phyloP scores from a whole-genome alignment of 2,113 vertebrate species.

The Chinchilla lanigera region DNA sequence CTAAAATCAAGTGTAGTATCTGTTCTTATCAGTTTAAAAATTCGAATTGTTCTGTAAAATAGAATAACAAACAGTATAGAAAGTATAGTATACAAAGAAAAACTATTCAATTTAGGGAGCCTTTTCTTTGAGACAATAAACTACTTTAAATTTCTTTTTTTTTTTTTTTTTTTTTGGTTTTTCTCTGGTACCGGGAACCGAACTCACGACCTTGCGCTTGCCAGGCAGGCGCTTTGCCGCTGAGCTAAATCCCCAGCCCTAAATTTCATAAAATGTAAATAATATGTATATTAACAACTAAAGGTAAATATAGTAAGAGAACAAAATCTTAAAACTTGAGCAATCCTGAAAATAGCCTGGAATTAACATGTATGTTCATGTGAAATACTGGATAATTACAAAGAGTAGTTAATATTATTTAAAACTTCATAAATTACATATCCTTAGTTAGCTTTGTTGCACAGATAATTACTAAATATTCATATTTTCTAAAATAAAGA shows the following conservation, averaged over 20 bases:
- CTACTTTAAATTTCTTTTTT: conserved; percentile 27
- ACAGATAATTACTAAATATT: conserved; percentile 59
- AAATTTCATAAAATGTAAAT: not conserved
- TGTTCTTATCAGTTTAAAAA: too few species aligned
- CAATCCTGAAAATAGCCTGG: conserved; percentile 53
- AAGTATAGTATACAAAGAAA: conserved; percentile 8
- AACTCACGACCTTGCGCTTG: too few species aligned
- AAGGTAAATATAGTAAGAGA: conserved; percentile 18
- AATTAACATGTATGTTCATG: not conserved
- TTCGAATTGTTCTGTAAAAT: not conserved
- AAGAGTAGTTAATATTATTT: not conserved
- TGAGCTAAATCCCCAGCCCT: too few species aligned
- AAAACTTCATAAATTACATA: conserved; percentile 44
- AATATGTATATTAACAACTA: not conserved
- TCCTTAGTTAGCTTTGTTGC: conserved; percentile 42
- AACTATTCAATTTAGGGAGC: conserved; percentile 23
- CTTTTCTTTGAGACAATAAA: not conserved
- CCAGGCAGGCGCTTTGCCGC: too few species aligned
- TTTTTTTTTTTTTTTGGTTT: too few species aligned
- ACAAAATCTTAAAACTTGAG: conserved; percentile 46
- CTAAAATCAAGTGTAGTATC: too few species aligned
- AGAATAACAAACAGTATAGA: conserved; percentile 2
- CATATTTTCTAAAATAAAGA: conserved; percentile 67
- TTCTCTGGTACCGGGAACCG: too few species aligned
- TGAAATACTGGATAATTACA: conserved; percentile 55